These are phyloP conservation scores for Rhabdomys pumilio DNA, from an alignment of 2,797 vertebrate genomes.

Conservation along the genomic window DNA sequence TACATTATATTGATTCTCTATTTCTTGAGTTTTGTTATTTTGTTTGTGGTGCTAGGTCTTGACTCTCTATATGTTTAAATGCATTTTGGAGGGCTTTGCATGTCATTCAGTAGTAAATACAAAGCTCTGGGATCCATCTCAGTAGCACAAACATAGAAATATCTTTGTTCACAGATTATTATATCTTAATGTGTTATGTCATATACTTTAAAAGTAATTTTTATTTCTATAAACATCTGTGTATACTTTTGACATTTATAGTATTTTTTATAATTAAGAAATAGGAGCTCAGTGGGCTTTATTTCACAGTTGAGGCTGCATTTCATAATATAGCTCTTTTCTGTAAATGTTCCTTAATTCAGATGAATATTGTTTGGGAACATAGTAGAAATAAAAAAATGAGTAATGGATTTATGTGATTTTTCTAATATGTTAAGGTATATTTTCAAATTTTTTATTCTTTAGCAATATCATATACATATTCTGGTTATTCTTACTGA, in stretches of 20 bases:
- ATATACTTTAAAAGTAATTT: background rate
- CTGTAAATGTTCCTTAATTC: conserved; percentile 21
- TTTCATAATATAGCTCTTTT: conserved; percentile 8
- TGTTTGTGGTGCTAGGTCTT: conserved; percentile 15
- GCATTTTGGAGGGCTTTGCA: background rate
- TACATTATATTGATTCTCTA: background rate
- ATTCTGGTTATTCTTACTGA: background rate
- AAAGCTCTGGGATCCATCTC: background rate
- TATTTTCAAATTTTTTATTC: background rate
- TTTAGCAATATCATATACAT: background rate
- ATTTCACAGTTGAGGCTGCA: conserved; percentile 3
- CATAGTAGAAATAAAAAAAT: background rate
- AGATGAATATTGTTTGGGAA: conserved; percentile 30
- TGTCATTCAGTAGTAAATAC: background rate
- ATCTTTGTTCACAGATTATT: background rate
- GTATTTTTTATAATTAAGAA: conserved; percentile 24
- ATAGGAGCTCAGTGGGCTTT: background rate
- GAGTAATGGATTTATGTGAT: background rate
- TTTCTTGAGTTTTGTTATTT: background rate
- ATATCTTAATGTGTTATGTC: background rate
- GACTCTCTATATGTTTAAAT: background rate
- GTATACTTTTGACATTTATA: background rate
- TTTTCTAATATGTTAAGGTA: background rate
- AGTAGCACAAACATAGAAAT: background rate
- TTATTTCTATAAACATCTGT: background rate